These are phyloP conservation scores for Saccopteryx leptura DNA, from an alignment of 2,113 vertebrate species.

Conservation along the genomic window DNA sequence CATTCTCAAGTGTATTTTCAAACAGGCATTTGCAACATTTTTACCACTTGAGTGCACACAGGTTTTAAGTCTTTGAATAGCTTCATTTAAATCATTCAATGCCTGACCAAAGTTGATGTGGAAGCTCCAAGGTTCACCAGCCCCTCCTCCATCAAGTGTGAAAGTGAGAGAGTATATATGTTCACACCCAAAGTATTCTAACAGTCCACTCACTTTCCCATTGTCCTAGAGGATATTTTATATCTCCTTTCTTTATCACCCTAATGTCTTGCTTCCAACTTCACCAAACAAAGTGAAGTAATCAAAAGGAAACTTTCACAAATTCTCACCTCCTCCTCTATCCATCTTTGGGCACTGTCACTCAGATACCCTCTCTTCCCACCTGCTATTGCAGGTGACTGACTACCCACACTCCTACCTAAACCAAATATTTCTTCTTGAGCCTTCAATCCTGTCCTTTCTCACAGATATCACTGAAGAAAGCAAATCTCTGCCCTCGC, in stretches of 20 bases:
- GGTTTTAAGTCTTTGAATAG: background rate
- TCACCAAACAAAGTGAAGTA: background rate
- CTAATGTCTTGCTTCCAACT: background rate
- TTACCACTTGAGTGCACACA: background rate
- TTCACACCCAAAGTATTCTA: background rate
- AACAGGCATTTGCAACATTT: background rate
- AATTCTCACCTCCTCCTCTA: background rate
- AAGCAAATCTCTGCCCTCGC: background rate
- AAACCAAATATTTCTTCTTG: background rate
- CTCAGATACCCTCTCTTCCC: background rate
- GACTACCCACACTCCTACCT: background rate
- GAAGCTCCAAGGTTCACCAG: background rate
- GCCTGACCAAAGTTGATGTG: background rate
- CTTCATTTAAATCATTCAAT: background rate
- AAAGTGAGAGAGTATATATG: background rate
- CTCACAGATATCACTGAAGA: background rate
- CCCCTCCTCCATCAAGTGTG: background rate
- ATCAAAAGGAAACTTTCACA: slow-evolving; percentile 7
- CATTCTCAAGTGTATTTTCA: background rate
- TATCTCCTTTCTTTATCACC: background rate
- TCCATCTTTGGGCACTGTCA: background rate
- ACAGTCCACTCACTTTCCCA: background rate
- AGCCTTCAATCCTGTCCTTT: background rate
- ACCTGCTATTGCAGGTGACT: background rate
- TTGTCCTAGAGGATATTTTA: background rate